These are phyloP conservation scores for Metopia argyrocephala DNA, from an alignment of 2,888 invertebrate genomes.

Conservation along the genomic window DNA sequence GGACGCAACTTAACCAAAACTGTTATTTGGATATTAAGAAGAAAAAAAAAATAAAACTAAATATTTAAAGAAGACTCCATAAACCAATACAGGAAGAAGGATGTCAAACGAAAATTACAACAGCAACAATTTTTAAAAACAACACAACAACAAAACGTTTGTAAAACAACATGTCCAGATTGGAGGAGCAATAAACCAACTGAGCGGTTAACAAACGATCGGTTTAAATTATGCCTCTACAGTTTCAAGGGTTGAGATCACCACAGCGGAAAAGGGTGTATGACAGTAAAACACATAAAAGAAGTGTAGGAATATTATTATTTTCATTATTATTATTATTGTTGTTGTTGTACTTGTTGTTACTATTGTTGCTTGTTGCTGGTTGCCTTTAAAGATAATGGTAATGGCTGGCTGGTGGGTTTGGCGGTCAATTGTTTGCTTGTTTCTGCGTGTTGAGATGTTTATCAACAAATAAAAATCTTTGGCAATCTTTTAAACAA, in stretches of 20 bases:
- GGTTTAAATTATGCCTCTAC: background rate
- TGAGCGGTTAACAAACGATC: conserved; percentile 21
- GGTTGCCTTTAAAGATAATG: background rate
- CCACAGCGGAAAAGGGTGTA: conserved; percentile 52
- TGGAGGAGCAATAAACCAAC: conserved; percentile 29
- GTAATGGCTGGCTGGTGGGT: conserved; percentile 46
- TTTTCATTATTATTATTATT: background rate
- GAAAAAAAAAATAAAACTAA: conserved; percentile 29
- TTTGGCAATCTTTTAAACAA: conserved; percentile 60
- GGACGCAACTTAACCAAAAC: conserved; percentile 21
- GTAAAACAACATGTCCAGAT: conserved; percentile 57
- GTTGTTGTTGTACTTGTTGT: background rate
- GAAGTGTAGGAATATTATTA: conserved; percentile 58
- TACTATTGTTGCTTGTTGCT: background rate
- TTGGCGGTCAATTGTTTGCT: conserved; percentile 63
- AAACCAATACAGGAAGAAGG: conserved; percentile 68
- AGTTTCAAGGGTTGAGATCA: background rate
- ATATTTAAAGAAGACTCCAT: conserved; percentile 23
- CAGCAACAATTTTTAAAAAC: conserved; percentile 47
- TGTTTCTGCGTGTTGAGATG: conserved; percentile 62
- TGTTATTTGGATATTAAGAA: conserved; percentile 1
- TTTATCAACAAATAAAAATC: conserved; percentile 63
- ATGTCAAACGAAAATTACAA: conserved; percentile 71
- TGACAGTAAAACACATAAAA: conserved; percentile 61
- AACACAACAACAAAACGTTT: conserved; percentile 51